phyloP scores from a whole-genome alignment of 1,140 invertebrate genomes.

The Bombus vancouverensis region DNA sequence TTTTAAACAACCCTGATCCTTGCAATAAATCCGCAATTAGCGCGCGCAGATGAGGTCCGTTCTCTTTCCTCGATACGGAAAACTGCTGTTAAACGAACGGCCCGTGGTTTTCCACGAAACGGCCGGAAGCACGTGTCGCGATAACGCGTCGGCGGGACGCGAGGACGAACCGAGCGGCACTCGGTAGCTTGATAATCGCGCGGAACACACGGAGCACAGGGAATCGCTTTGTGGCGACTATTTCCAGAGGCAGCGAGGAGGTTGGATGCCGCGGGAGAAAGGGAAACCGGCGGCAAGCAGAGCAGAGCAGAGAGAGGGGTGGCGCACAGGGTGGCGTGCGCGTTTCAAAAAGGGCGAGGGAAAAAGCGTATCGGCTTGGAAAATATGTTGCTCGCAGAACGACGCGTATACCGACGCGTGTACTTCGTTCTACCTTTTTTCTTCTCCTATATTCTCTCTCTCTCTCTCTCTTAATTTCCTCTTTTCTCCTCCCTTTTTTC shows the following conservation, averaged over 20 bases:
- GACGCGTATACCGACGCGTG: slow-evolving; percentile 6
- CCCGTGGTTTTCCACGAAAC: background rate
- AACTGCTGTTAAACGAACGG: background rate
- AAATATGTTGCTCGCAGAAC: slow-evolving; percentile 58
- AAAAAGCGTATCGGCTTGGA: slow-evolving; percentile 63
- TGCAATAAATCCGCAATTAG: background rate
- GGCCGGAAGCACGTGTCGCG: slow-evolving; percentile 35
- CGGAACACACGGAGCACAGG: slow-evolving; percentile 47
- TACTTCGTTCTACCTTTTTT: background rate
- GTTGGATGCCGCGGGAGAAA: slow-evolving; percentile 43
- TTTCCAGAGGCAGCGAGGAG: slow-evolving; percentile 57
- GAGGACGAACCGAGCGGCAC: background rate
- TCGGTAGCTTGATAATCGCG: slow-evolving; percentile 44
- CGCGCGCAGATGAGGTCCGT: background rate
- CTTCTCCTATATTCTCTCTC: background rate
- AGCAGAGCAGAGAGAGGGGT: slow-evolving; percentile 27
- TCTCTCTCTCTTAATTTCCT: too few species aligned
- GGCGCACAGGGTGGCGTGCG: slow-evolving; percentile 34
- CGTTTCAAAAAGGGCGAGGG: slow-evolving; percentile 57
- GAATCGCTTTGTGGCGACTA: slow-evolving; percentile 65
- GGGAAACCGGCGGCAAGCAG: slow-evolving; percentile 25
- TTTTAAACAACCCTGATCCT: too few species aligned
- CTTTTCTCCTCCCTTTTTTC: background rate
- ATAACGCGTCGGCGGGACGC: slow-evolving; percentile 5
- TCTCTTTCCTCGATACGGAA: background rate